These are phyloP conservation scores for Raja brachyura DNA, from an alignment of 2,113 vertebrate species.

Conservation along the genomic window DNA sequence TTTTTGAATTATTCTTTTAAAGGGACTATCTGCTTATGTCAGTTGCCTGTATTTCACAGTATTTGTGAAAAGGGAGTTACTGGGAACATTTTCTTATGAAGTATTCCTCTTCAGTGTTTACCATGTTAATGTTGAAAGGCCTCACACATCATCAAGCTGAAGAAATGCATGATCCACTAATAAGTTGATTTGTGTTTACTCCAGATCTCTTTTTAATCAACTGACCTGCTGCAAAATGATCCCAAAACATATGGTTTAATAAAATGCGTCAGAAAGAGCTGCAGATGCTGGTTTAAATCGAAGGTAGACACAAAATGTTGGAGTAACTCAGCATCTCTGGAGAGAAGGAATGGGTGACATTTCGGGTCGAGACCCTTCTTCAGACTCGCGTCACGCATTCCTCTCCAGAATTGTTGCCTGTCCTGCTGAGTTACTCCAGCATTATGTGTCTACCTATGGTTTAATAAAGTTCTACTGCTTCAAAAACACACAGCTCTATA, in stretches of 20 bases:
- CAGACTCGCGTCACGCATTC: too few species aligned
- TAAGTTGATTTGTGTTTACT: not conserved
- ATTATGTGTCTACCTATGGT: too few species aligned
- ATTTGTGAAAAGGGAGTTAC: not conserved
- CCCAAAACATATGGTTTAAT: slow-evolving; percentile 41
- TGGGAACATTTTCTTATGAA: not conserved
- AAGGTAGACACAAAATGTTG: too few species aligned
- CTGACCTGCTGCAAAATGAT: slow-evolving; percentile 32
- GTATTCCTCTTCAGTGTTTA: not conserved
- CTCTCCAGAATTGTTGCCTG: too few species aligned
- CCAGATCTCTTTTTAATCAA: not conserved
- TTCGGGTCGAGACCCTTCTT: too few species aligned
- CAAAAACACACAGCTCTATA: not conserved
- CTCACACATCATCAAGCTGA: not conserved
- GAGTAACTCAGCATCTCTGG: too few species aligned
- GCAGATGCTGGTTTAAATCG: too few species aligned
- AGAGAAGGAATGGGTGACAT: too few species aligned
- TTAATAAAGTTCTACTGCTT: slow-evolving; percentile 18
- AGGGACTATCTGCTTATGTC: not conserved
- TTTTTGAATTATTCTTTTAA: not conserved
- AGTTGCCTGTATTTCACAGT: not conserved
- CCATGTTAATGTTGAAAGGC: not conserved
- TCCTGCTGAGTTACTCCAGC: too few species aligned
- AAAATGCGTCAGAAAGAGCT: too few species aligned
- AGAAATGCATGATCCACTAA: not conserved